A percentile compares a stretch with the other conserved stretches of the same genome.
phyloP scores from a whole-genome alignment of 2,113 vertebrate species.

The Larimichthys crocea region DNA sequence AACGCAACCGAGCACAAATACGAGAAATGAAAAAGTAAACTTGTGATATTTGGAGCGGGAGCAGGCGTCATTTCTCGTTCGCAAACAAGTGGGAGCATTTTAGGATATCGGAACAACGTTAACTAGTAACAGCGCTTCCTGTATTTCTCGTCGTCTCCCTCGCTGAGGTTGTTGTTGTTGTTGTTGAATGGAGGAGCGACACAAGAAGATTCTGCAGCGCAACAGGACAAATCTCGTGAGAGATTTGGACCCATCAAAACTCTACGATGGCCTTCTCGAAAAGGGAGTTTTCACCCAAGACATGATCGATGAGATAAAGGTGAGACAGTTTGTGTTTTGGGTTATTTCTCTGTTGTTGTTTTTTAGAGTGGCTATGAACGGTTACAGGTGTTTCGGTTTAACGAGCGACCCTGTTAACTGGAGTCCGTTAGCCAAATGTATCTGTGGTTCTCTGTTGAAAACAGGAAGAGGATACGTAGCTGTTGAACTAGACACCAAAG shows the following conservation, averaged over 20 bases:
- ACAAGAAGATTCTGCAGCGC: slow-evolving; percentile 83
- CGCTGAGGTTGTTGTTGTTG: not conserved
- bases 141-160: not conserved
- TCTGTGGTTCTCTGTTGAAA: no score
- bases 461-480: no score
- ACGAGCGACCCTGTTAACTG: no score
- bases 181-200: slow-evolving; percentile 71
- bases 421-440: no score
- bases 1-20: slow-evolving; percentile 15
- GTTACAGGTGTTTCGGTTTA: not conserved
- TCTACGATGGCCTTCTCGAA: slow-evolving; percentile 86
- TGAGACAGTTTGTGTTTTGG: slow-evolving; percentile 47
- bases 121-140: not conserved
- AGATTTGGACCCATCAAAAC: slow-evolving; percentile 78
- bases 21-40: not conserved
- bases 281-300: slow-evolving; percentile 87
- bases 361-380: not conserved
- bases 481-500: no score
- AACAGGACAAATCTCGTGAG: slow-evolving; percentile 83
- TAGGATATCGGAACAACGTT: not conserved
- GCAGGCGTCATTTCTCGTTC: not conserved
- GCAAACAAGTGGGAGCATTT: not conserved
- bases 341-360: not conserved
- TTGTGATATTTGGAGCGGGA: rapidly evolving
- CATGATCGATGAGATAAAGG: slow-evolving; percentile 95